phyloP scores from a whole-genome alignment of 2,888 invertebrate species.

The Lasius platythorax region DNA sequence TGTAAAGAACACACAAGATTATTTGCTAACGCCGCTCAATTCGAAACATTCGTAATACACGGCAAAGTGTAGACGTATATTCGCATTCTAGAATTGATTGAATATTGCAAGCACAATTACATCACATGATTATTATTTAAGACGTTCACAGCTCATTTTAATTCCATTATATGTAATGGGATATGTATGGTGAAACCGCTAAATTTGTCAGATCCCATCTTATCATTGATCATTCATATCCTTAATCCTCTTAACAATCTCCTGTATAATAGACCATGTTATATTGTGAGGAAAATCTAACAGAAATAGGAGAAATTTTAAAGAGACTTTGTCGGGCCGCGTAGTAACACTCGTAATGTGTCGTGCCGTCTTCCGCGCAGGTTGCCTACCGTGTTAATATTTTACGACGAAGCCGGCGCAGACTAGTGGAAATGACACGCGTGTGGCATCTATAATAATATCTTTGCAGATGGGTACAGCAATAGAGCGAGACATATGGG shows the following conservation, averaged over 20 bases:
- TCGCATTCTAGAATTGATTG: neutral
- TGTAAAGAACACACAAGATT: neutral
- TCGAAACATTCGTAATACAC: neutral
- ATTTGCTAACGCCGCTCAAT: neutral
- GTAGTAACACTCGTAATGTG: constrained; percentile 50
- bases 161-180: neutral
- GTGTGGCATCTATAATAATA: constrained; percentile 52
- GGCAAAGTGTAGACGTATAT: neutral
- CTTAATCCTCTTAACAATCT: neutral
- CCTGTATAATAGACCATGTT: constrained; percentile 10
- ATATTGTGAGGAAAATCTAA: neutral
- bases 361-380: constrained; percentile 41
- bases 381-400: constrained; percentile 61
- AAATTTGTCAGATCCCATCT: constrained; percentile 3
- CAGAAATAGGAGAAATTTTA: neutral
- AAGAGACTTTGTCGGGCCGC: neutral
- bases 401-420: constrained; percentile 59
- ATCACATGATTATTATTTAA: constrained; percentile 7
- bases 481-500: constrained; percentile 43
- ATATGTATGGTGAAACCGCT: neutral
- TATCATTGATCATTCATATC: neutral
- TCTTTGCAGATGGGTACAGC: constrained; percentile 54
- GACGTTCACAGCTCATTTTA: neutral
- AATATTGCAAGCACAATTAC: neutral
- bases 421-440: constrained; percentile 39